These are phyloP conservation scores for Emmelina monodactyla DNA, from an alignment of 2,888 invertebrate genomes.

Conservation along the genomic window DNA sequence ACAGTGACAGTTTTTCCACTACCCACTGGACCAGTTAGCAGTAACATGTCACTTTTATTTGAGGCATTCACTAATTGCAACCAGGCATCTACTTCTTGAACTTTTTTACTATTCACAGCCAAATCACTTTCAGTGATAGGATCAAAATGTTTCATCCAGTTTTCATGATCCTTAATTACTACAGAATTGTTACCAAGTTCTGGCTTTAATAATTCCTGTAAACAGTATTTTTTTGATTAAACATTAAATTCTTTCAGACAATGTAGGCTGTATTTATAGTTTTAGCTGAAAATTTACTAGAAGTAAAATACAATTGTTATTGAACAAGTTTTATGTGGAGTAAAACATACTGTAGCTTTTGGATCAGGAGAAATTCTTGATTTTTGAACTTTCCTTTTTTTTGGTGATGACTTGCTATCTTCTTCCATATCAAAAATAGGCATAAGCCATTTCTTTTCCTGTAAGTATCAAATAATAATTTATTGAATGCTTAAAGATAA, in stretches of 20 bases:
- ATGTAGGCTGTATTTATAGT: too few relatives aligned
- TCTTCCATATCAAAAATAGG: slow-evolving; percentile 46
- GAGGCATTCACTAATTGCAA: slow-evolving; percentile 39
- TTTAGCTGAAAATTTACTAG: too few relatives aligned
- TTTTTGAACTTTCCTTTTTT: slow-evolving; percentile 20
- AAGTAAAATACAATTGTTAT: too few relatives aligned
- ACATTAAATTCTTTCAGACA: too few relatives aligned
- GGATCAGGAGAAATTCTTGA: slow-evolving; percentile 3
- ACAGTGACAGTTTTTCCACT: slow-evolving; percentile 83
- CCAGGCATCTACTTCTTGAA: slow-evolving; percentile 77
- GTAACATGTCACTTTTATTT: slow-evolving; percentile 61
- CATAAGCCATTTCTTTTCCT: slow-evolving; percentile 49
- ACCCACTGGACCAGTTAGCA: slow-evolving; percentile 85
- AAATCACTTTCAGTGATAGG: slow-evolving; percentile 69
- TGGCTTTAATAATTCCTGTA: too few relatives aligned
- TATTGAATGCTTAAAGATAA: too few relatives aligned
- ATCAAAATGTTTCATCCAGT: slow-evolving; percentile 69
- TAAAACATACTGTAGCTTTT: too few relatives aligned
- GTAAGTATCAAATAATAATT: slow-evolving; percentile 14
- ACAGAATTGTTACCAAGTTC: too few relatives aligned
- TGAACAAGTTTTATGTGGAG: too few relatives aligned
- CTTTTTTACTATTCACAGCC: slow-evolving; percentile 78
- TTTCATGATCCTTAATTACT: slow-evolving; percentile 32
- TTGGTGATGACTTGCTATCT: slow-evolving; percentile 23
- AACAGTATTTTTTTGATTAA: too few relatives aligned